These are phyloP conservation scores for Prionailurus bengalensis DNA, from an alignment of 2,113 vertebrate species.

Conservation along the genomic window DNA sequence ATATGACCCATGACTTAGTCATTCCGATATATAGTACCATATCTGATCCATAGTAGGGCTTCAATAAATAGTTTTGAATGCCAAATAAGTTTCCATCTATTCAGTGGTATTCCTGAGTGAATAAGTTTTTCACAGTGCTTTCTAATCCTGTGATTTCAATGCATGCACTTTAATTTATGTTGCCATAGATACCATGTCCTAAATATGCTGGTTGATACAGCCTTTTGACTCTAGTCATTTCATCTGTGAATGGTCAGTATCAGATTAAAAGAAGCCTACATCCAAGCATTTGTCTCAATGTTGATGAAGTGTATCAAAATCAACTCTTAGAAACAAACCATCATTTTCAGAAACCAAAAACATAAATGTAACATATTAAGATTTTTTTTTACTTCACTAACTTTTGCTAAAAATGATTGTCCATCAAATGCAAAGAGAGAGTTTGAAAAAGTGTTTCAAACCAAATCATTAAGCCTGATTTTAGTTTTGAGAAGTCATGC, in stretches of 20 bases:
- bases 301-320: conserved; percentile 31
- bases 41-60: neutral
- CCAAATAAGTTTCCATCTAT: conserved; percentile 19
- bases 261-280: conserved; percentile 32
- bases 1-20: neutral
- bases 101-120: neutral
- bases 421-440: conserved; percentile 23
- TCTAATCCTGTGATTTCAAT: conserved; percentile 49
- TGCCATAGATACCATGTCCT: conserved; percentile 62
- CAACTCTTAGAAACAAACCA: conserved; percentile 27
- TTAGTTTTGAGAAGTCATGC: conserved; percentile 36
- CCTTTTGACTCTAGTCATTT: conserved; percentile 60
- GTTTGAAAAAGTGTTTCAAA: conserved; percentile 45
- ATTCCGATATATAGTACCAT: neutral
- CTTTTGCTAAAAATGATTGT: conserved; percentile 44
- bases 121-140: conserved; percentile 56
- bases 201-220: conserved; percentile 22
- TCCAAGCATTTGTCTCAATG: neutral
- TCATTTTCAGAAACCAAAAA: conserved; percentile 46
- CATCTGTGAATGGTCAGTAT: conserved; percentile 5
- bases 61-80: conserved; percentile 53
- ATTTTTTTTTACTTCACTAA: conserved; percentile 42
- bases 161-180: conserved; percentile 19
- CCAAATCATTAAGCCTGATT: conserved; percentile 54
- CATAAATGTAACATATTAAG: neutral